A percentile compares a stretch with the other conserved stretches of the same genome.
These are phyloP conservation scores for Chalcosyrphus nemorum DNA, from an alignment of 2,888 invertebrate species.

Conservation along the genomic window DNA sequence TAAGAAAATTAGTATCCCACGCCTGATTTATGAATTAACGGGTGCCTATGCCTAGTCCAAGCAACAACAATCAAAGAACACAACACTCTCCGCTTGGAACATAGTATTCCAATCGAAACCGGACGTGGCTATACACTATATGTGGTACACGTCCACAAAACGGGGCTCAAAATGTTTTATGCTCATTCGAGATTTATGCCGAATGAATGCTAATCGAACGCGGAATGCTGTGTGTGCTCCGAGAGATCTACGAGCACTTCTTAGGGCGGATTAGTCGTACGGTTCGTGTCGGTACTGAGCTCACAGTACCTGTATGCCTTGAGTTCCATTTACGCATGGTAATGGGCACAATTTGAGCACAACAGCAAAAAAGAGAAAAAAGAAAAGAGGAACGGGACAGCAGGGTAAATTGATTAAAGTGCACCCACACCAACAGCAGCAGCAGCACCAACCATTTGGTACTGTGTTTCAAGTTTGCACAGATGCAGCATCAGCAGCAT, in stretches of 20 bases:
- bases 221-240: constrained; percentile 64
- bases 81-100: constrained; percentile 1
- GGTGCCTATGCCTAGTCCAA: constrained; percentile 40
- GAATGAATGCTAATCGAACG: constrained; percentile 71
- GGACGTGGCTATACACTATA: constrained; percentile 48
- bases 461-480: constrained; percentile 57
- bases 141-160: constrained; percentile 30
- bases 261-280: constrained; percentile 48
- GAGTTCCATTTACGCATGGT: constrained; percentile 70
- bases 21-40: constrained; percentile 78
- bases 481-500: constrained; percentile 58
- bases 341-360: constrained; percentile 66
- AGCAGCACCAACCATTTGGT: not conserved
- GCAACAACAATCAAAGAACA: constrained; percentile 34
- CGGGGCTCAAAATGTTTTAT: constrained; percentile 64
- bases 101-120: constrained; percentile 64
- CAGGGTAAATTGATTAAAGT: constrained; percentile 69
- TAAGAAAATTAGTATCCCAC: constrained; percentile 78
- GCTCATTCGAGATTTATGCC: constrained; percentile 71
- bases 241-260: constrained; percentile 61
- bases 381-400: constrained; percentile 44
- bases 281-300: constrained; percentile 1
- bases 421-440: constrained; percentile 64
- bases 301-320: constrained; percentile 21
- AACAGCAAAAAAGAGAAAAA: not conserved